Percentiles rank a stretch among this genome's conserved stretches.
Conservation (phyloP, 2,888 invertebrate species). For the Pollenia amentaria region DNA sequence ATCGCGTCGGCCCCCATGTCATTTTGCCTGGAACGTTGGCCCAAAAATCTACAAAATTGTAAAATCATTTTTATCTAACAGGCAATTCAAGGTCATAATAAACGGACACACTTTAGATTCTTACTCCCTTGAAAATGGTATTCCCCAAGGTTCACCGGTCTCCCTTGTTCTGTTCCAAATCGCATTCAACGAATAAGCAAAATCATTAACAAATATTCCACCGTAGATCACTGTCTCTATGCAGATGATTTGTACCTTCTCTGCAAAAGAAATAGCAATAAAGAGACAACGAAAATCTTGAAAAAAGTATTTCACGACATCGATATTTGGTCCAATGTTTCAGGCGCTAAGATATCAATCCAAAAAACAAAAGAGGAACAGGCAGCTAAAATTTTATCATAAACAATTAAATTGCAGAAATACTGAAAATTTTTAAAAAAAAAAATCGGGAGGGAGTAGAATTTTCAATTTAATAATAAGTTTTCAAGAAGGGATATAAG, state of each 20-base stretch:
- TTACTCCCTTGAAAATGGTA: neutral
- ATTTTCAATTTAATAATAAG: too few species aligned
- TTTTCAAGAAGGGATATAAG: too few species aligned
- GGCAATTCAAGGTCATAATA: slow-evolving; percentile 4
- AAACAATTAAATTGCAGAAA: too few species aligned
- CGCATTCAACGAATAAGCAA: too few species aligned
- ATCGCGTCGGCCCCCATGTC: too few species aligned
- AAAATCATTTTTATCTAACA: slow-evolving; percentile 14
- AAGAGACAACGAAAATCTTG: neutral
- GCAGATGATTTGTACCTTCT: neutral
- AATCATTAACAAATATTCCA: too few species aligned
- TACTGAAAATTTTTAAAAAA: too few species aligned
- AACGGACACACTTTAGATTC: neutral
- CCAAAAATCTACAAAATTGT: neutral
- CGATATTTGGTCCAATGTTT: neutral
- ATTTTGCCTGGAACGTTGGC: neutral
- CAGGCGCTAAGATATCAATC: neutral
- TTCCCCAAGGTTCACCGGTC: neutral
- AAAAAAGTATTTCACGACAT: neutral
- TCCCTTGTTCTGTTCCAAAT: slow-evolving; percentile 10
- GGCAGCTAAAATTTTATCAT: too few species aligned
- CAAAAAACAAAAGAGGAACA: neutral
- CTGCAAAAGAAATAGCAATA: neutral
- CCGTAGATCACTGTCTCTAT: too few species aligned
- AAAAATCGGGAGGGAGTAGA: too few species aligned